These are phyloP conservation scores for Drosophila nigromelanica DNA, from an alignment of 1,140 invertebrate species.

Conservation along the genomic window DNA sequence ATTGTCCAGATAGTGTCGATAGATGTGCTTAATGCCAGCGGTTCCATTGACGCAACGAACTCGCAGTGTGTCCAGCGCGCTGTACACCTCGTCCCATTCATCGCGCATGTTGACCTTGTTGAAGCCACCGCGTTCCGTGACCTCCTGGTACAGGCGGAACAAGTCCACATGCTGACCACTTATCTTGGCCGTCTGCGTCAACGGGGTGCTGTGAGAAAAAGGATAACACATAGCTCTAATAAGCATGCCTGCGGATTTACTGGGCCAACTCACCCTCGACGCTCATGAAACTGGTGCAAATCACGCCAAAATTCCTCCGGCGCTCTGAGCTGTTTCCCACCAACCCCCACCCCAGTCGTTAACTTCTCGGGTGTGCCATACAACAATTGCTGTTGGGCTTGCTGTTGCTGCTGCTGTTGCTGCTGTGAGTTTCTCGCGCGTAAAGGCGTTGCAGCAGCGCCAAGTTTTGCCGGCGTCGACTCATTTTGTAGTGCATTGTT, in stretches of 20 bases:
- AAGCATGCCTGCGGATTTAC: not conserved
- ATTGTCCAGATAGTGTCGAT: conserved; percentile 90
- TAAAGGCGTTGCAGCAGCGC: conserved; percentile 51
- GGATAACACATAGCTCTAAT: conserved; percentile 12
- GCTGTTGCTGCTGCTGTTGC: conserved; percentile 24
- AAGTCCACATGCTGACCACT: conserved; percentile 95
- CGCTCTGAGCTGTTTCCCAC: conserved; percentile 37
- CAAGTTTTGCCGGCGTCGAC: conserved; percentile 57
- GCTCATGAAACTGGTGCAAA: conserved; percentile 92
- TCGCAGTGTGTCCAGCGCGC: conserved; percentile 89
- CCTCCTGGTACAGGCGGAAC: conserved; percentile 94
- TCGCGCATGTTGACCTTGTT: conserved; percentile 93
- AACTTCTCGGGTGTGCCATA: conserved; percentile 54
- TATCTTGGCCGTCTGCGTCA: conserved; percentile 90
- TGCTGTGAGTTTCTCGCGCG: conserved; percentile 58
- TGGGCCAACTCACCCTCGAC: conserved; percentile 89
- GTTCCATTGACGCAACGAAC: conserved; percentile 93
- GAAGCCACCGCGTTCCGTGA: conserved; percentile 96
- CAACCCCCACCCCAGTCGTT: conserved; percentile 1
- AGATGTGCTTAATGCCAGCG: conserved; percentile 94
- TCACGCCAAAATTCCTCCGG: conserved; percentile 89
- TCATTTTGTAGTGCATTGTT: conserved; percentile 39
- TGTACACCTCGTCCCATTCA: conserved; percentile 92
- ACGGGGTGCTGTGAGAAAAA: conserved; percentile 88
- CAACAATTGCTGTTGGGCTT: conserved; percentile 25